Conservation (phyloP, 2,113 vertebrate genomes). For the Meriones unguiculatus region DNA sequence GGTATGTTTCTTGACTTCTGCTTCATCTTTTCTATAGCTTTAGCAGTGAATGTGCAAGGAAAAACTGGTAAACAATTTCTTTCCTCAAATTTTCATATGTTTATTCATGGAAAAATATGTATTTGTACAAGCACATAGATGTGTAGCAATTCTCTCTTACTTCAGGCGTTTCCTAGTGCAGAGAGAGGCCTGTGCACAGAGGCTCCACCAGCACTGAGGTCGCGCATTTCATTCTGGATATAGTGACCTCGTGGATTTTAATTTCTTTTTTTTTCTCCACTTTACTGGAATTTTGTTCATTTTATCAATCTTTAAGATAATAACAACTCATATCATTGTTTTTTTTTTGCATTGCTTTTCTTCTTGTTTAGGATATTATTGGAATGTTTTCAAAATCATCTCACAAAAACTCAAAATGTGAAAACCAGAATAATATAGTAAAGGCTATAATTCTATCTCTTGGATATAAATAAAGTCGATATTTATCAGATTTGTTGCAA, state of each 20-base stretch:
- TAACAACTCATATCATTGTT: slow-evolving; percentile 28
- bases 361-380: background rate
- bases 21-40: background rate
- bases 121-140: background rate
- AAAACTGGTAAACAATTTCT: background rate
- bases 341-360: slow-evolving; percentile 10
- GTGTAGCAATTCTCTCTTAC: background rate
- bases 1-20: background rate
- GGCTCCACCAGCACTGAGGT: background rate
- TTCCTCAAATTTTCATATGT: background rate
- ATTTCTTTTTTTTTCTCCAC: background rate
- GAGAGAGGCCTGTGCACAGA: background rate
- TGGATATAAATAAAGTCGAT: slow-evolving; percentile 17
- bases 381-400: background rate
- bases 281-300: background rate
- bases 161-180: background rate
- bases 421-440: background rate
- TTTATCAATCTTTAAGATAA: background rate
- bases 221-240: background rate
- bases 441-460: background rate
- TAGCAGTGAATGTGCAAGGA: background rate
- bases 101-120: background rate
- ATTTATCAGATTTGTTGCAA: slow-evolving; percentile 34
- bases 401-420: background rate
- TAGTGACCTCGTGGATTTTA: no score